Evolutionary conservation across 1,140 invertebrate species (phyloP).

Genomic region (Hirudo medicinalis): DNA sequence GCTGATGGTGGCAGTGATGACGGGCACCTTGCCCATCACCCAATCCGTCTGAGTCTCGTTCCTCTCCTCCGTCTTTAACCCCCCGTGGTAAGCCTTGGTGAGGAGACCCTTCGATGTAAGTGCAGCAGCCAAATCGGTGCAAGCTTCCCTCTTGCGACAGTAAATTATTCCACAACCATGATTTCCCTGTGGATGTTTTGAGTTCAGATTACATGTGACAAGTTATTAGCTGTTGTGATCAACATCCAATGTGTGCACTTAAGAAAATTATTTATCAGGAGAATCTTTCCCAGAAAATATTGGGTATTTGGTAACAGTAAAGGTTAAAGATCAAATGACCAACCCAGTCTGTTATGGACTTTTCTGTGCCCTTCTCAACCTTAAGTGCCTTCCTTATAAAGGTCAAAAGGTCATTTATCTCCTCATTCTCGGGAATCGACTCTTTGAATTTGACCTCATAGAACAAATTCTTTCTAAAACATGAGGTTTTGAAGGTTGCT

Average conservation of each 20-base stretch:
- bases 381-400: constrained; percentile 47
- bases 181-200: constrained; percentile 11
- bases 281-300: neutral
- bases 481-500: constrained; percentile 48
- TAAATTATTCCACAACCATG: constrained; percentile 57
- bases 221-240: neutral
- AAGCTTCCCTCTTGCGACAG: constrained; percentile 54
- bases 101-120: constrained; percentile 43
- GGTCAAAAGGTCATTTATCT: constrained; percentile 49
- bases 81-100: constrained; percentile 31
- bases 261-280: too few relatives aligned
- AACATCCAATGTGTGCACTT: too few relatives aligned
- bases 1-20: constrained; percentile 51
- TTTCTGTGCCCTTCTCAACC: constrained; percentile 21
- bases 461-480: constrained; percentile 54
- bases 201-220: neutral
- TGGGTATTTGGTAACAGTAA: neutral
- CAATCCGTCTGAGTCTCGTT: constrained; percentile 51
- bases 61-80: constrained; percentile 45
- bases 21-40: constrained; percentile 52
- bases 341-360: constrained; percentile 17
- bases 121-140: constrained; percentile 49
- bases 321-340: neutral
- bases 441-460: constrained; percentile 68
- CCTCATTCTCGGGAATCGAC: constrained; percentile 34